A percentile compares a stretch with the other conserved stretches of the same genome.
Conservation (phyloP, 2,797 vertebrate genomes). For the Brotula barbata region DNA sequence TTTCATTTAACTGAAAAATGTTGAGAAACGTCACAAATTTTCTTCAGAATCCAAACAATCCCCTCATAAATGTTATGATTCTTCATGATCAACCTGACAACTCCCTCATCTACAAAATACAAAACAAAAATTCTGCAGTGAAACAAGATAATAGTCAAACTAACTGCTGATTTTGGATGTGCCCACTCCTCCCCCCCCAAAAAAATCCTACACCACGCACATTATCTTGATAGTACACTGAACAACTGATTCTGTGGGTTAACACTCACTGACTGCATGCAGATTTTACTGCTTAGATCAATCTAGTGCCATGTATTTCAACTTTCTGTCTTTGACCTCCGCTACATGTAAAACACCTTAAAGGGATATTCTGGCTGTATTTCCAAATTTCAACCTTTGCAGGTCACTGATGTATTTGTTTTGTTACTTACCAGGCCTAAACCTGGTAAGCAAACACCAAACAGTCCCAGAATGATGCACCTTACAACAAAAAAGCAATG, state of each 20-base stretch:
- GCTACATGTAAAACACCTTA: too few relatives aligned
- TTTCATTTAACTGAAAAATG: not conserved
- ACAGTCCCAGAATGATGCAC: too few relatives aligned
- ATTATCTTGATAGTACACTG: not conserved
- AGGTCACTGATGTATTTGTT: too few relatives aligned
- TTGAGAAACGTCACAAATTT: not conserved
- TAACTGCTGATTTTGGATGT: not conserved
- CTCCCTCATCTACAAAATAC: slow-evolving; percentile 7
- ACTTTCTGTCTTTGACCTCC: too few relatives aligned
- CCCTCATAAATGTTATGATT: slow-evolving; percentile 18
- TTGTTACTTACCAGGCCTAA: too few relatives aligned
- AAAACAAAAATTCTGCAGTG: slow-evolving; percentile 4
- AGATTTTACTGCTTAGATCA: not conserved
- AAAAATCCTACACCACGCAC: slow-evolving; percentile 3
- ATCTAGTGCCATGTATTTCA: too few relatives aligned
- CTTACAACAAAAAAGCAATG: too few relatives aligned
- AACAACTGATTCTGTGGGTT: not conserved
- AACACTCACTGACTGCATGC: not conserved
- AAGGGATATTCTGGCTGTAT: too few relatives aligned
- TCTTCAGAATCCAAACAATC: slow-evolving; percentile 14
- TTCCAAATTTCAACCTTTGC: too few relatives aligned
- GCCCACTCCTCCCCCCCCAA: not conserved
- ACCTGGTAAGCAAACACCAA: too few relatives aligned
- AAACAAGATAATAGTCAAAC: slow-evolving; percentile 6
- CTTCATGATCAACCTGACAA: slow-evolving; percentile 17